Evolutionary conservation across 53 echinoderm and acorn worm species (phyloP).

Genomic region (Paelopatides confundens): DNA sequence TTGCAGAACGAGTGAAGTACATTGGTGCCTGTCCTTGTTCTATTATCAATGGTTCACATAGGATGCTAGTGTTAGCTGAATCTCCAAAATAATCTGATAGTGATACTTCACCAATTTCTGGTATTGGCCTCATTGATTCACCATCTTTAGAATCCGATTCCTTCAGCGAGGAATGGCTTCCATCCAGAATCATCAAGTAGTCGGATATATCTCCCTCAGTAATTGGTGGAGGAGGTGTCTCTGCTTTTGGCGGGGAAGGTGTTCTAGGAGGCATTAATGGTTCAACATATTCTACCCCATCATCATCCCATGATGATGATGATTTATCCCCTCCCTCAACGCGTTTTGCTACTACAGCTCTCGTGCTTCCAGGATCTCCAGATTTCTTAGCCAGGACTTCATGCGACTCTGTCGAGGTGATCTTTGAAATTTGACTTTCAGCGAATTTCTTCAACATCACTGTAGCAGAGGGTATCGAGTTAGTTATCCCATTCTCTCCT

Average conservation of each 20-base stretch:
- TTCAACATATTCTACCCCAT: constrained; percentile 27
- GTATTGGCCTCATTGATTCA: background rate
- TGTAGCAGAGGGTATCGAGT: background rate
- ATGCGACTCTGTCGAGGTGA: background rate
- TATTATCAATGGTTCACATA: constrained; percentile 69
- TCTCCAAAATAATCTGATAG: constrained; percentile 72
- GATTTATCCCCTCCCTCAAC: background rate
- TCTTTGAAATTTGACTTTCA: background rate
- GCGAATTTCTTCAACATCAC: constrained; percentile 2
- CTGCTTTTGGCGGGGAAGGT: background rate
- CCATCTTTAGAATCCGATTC: constrained; percentile 27
- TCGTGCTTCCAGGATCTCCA: background rate
- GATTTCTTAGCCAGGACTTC: background rate
- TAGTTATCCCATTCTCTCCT: background rate
- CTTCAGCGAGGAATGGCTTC: constrained; percentile 1
- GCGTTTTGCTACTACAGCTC: background rate
- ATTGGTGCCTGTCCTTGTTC: constrained; percentile 65
- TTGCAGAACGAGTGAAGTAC: constrained; percentile 56
- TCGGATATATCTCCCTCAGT: constrained; percentile 77
- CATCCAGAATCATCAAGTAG: constrained; percentile 64
- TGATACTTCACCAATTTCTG: constrained; percentile 22
- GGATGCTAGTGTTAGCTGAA: constrained; percentile 59
- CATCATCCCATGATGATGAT: background rate
- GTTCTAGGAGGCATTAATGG: background rate
- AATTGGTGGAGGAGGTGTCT: constrained; percentile 44